These are phyloP conservation scores for Antechinus stuartii DNA, from an alignment of 2,113 vertebrate species.

Conservation along the genomic window DNA sequence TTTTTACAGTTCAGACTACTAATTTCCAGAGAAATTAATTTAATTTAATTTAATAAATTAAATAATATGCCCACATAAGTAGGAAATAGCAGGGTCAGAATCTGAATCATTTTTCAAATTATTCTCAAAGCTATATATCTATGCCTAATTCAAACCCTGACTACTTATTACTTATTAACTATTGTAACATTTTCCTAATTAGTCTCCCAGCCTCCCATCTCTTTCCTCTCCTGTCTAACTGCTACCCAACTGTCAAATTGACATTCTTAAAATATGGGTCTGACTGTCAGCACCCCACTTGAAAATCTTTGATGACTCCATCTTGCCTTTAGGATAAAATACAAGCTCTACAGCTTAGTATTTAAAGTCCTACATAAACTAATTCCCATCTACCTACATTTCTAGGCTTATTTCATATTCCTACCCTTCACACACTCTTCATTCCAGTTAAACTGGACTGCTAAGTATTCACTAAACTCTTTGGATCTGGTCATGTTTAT, in stretches of 20 bases:
- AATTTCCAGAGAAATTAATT: background rate
- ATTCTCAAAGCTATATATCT: background rate
- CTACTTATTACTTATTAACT: background rate
- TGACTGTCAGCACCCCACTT: too few relatives aligned
- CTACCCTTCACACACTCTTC: too few relatives aligned
- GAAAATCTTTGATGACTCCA: too few relatives aligned
- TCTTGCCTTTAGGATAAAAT: too few relatives aligned
- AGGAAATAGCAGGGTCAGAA: background rate
- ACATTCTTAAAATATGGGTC: background rate
- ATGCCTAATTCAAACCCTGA: background rate
- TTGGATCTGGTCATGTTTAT: too few relatives aligned
- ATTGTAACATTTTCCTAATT: background rate
- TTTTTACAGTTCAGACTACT: background rate
- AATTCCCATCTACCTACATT: too few relatives aligned
- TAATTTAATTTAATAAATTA: background rate
- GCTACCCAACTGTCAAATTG: background rate
- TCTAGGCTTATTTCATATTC: too few relatives aligned
- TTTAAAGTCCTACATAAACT: too few relatives aligned
- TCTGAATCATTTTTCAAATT: background rate
- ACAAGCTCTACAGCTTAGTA: too few relatives aligned
- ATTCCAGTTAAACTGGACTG: too few relatives aligned
- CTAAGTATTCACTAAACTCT: too few relatives aligned
- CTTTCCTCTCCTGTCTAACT: background rate
- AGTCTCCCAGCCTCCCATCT: background rate
- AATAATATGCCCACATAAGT: constrained; percentile 14